These are phyloP conservation scores for Eumacrocentrus americanus DNA, from an alignment of 2,888 invertebrate species.

Conservation along the genomic window DNA sequence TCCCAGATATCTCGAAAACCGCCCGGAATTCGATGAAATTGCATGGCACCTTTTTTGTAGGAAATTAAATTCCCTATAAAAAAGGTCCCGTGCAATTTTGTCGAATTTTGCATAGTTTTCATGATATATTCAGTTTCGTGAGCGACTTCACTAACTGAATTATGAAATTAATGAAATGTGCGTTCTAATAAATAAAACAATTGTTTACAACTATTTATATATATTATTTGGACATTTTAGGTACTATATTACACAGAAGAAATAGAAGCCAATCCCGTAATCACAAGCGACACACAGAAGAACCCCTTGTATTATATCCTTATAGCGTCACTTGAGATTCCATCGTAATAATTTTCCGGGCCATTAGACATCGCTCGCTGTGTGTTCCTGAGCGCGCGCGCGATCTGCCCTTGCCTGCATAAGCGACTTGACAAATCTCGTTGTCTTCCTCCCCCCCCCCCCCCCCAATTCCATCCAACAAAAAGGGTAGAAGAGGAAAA, in stretches of 20 bases:
- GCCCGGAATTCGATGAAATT: no score
- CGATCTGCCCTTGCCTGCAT: constrained; percentile 39
- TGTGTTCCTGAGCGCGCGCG: constrained; percentile 1
- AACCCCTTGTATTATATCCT: constrained; percentile 35
- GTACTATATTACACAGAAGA: background rate
- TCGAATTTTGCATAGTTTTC: no score
- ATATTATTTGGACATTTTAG: no score
- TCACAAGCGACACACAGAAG: constrained; percentile 43
- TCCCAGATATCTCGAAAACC: no score
- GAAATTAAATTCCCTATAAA: no score
- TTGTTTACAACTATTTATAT: background rate
- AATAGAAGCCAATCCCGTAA: constrained; percentile 42
- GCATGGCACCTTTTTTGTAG: no score
- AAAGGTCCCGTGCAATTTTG: no score
- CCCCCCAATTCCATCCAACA: background rate
- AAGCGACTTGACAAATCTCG: constrained; percentile 43
- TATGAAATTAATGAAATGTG: no score
- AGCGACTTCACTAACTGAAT: no score
- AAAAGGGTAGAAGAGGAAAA: constrained; percentile 20
- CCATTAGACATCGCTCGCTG: constrained; percentile 48
- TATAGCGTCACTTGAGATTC: constrained; percentile 55
- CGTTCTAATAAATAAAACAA: no score
- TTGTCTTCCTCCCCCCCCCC: background rate
- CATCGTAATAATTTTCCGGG: constrained; percentile 60
- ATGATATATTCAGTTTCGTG: no score